Conservation (phyloP, 2,888 invertebrate species). For the Tachina lurida region DNA sequence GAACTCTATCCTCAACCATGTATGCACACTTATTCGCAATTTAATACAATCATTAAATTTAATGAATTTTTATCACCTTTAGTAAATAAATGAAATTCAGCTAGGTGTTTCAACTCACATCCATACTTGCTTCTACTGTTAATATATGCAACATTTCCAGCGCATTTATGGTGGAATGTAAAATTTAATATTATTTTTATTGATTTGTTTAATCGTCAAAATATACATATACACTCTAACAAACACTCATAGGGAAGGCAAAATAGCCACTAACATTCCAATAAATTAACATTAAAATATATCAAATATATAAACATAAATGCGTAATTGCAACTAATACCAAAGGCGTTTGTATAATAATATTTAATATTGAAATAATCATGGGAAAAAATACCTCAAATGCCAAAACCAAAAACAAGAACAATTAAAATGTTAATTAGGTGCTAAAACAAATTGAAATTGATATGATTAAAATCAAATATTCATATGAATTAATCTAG, state of each 20-base stretch:
- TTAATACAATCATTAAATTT: slow-evolving; percentile 66
- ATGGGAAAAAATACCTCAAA: slow-evolving; percentile 15
- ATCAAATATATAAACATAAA: slow-evolving; percentile 29
- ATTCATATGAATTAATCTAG: slow-evolving; percentile 48
- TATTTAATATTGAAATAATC: slow-evolving; percentile 39
- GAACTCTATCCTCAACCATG: background rate
- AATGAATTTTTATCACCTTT: slow-evolving; percentile 70
- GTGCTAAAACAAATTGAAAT: slow-evolving; percentile 67
- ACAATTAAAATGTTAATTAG: slow-evolving; percentile 67
- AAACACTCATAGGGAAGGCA: too few relatives aligned
- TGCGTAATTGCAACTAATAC: slow-evolving; percentile 64
- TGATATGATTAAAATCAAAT: slow-evolving; percentile 66
- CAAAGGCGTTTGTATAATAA: slow-evolving; percentile 29
- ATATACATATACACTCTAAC: slow-evolving; percentile 9
- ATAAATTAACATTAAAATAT: slow-evolving; percentile 35
- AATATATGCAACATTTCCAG: background rate
- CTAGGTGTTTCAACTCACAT: background rate
- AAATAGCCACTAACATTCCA: slow-evolving; percentile 16
- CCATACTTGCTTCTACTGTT: background rate
- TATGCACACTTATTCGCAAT: slow-evolving; percentile 39
- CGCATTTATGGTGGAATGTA: slow-evolving; percentile 20
- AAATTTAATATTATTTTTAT: slow-evolving; percentile 63
- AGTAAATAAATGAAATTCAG: slow-evolving; percentile 47
- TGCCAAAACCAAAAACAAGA: slow-evolving; percentile 35
- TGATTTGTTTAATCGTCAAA: slow-evolving; percentile 58